Percentiles rank a stretch among this genome's conserved stretches.
Evolutionary conservation across 2,113 vertebrate genomes (phyloP).

Genomic region (Ursus arctos): DNA sequence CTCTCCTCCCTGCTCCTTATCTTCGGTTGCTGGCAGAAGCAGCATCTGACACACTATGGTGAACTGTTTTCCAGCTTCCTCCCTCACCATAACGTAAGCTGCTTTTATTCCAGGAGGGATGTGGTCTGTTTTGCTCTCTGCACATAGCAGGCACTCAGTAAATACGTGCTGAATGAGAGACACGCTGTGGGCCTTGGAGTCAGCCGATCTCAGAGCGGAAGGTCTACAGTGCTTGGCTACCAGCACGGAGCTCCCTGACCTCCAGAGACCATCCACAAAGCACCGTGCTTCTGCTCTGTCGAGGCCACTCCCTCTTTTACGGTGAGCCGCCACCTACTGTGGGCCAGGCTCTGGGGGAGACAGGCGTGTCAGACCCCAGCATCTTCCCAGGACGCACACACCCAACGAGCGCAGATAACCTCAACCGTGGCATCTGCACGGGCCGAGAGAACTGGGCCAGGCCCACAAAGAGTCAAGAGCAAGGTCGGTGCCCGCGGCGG

Average conservation of each 20-base stretch:
- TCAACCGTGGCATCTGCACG: not conserved
- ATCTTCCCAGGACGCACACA: rapidly evolving
- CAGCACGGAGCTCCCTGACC: not conserved
- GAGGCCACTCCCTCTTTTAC: not conserved
- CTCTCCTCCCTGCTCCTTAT: not conserved
- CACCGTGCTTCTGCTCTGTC: rapidly evolving
- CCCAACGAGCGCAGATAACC: not conserved
- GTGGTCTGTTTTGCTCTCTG: not conserved
- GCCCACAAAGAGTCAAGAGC: not conserved
- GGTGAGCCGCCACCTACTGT: too few relatives aligned
- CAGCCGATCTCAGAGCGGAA: rapidly evolving
- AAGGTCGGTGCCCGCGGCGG: not conserved
- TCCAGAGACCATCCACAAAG: too few relatives aligned
- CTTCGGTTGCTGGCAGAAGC: not conserved
- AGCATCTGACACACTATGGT: not conserved
- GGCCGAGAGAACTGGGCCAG: not conserved
- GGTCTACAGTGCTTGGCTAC: rapidly evolving
- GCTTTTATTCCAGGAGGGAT: not conserved
- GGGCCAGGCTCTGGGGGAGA: not conserved
- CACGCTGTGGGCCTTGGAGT: not conserved
- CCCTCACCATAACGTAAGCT: too few relatives aligned
- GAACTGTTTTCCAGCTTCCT: not conserved
- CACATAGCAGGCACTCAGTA: not conserved
- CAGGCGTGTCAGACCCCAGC: not conserved
- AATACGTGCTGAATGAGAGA: not conserved